Evolutionary conservation across 2,113 vertebrate species (phyloP).

Genomic region (Puntigrus tetrazona): DNA sequence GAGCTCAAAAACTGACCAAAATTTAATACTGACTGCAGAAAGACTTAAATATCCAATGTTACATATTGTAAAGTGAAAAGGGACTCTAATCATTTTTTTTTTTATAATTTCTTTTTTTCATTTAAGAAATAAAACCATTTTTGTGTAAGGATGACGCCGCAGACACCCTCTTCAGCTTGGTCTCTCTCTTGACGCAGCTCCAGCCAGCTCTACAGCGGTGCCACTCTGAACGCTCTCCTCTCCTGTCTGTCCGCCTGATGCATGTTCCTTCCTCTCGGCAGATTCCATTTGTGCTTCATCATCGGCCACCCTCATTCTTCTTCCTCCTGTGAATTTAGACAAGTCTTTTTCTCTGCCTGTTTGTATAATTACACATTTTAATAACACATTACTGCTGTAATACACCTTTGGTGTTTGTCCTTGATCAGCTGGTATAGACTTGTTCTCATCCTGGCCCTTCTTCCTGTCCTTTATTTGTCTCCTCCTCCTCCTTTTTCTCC

Average conservation of each 20-base stretch:
- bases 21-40: not conserved
- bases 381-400: not conserved
- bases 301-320: slow-evolving; percentile 64
- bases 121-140: not conserved
- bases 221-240: slow-evolving; percentile 89
- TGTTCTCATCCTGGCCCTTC: slow-evolving; percentile 66
- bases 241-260: slow-evolving; percentile 81
- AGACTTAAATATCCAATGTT: not conserved
- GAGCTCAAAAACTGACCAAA: not conserved
- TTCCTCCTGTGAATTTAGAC: slow-evolving; percentile 67
- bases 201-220: slow-evolving; percentile 87
- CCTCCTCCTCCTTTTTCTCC: slow-evolving; percentile 65
- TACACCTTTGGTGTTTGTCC: slow-evolving; percentile 84
- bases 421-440: slow-evolving; percentile 66
- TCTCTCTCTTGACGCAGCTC: slow-evolving; percentile 87
- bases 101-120: no score
- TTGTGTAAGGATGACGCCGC: not conserved
- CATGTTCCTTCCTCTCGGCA: slow-evolving; percentile 83
- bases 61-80: not conserved
- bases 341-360: not conserved
- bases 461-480: slow-evolving; percentile 61
- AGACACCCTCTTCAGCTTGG: slow-evolving; percentile 91
- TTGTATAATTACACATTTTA: not conserved
- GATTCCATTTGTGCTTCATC: slow-evolving; percentile 78
- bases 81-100: not conserved